Conservation (phyloP, 1,140 invertebrate genomes). For the Drosophila watanabei region DNA sequence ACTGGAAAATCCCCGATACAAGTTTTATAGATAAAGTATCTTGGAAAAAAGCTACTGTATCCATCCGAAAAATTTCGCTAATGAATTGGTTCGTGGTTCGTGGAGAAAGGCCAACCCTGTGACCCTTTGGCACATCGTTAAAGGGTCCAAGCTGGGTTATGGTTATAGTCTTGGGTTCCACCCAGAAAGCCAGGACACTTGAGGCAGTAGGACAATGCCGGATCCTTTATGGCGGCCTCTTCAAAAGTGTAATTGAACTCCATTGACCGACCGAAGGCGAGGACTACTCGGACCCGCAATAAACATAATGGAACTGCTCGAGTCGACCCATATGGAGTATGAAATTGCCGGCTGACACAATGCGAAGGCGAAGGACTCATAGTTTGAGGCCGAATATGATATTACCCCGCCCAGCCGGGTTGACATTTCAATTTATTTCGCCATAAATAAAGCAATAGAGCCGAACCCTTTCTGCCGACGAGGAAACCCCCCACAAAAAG, state of each 20-base stretch:
- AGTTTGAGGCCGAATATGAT: constrained; percentile 78
- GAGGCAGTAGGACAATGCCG: constrained; percentile 33
- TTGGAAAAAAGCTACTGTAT: constrained; percentile 1
- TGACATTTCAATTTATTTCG: constrained; percentile 85
- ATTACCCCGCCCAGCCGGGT: constrained; percentile 65
- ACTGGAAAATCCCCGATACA: not conserved
- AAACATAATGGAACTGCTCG: constrained; percentile 47
- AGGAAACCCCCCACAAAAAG: constrained; percentile 10
- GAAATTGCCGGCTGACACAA: constrained; percentile 66
- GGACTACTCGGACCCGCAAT: constrained; percentile 47
- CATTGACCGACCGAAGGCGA: constrained; percentile 31
- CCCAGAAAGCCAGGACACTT: constrained; percentile 19
- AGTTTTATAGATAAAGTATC: not conserved
- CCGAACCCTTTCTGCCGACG: constrained; percentile 66
- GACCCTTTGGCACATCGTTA: constrained; percentile 50
- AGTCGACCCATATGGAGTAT: constrained; percentile 51
- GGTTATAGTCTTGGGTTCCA: constrained; percentile 2
- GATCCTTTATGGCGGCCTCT: constrained; percentile 51
- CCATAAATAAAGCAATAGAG: constrained; percentile 80
- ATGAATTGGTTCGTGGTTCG: constrained; percentile 33
- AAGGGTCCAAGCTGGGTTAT: constrained; percentile 20
- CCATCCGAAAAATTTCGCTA: not conserved
- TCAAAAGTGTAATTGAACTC: constrained; percentile 61
- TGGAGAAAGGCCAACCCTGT: not conserved
- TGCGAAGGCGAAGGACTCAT: constrained; percentile 44